Evolutionary conservation across 2,888 invertebrate genomes (phyloP).

Genomic region (Athripsodes cinereus): DNA sequence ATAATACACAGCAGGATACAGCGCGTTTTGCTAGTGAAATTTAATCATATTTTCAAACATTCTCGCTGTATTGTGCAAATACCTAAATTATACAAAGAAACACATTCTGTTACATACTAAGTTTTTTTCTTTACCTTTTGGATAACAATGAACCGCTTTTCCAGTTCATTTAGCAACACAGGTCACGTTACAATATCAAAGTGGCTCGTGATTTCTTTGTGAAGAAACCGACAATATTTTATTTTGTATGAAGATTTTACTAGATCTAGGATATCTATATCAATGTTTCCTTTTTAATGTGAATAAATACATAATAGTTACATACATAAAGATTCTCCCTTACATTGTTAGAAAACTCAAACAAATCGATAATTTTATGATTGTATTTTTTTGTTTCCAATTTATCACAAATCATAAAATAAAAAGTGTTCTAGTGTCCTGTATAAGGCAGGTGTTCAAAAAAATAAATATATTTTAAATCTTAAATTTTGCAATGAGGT

Average conservation of each 20-base stretch:
- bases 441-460: no score
- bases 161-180: not conserved
- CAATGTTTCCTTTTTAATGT: no score
- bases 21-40: not conserved
- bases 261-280: no score
- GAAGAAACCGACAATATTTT: not conserved
- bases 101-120: not conserved
- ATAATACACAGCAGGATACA: not conserved
- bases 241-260: not conserved
- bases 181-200: not conserved
- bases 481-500: no score
- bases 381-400: no score
- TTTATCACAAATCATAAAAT: no score
- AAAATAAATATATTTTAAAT: no score
- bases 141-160: not conserved
- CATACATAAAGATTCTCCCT: no score
- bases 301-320: no score
- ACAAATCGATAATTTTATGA: no score
- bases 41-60: not conserved
- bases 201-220: conserved; percentile 1
- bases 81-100: not conserved
- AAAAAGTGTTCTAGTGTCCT: no score
- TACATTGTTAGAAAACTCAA: no score
- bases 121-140: not conserved
- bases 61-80: not conserved